A percentile compares a stretch with the other conserved stretches of the same genome.
phyloP scores from a whole-genome alignment of 1,140 invertebrate genomes.

The Listronotus oregonensis region DNA sequence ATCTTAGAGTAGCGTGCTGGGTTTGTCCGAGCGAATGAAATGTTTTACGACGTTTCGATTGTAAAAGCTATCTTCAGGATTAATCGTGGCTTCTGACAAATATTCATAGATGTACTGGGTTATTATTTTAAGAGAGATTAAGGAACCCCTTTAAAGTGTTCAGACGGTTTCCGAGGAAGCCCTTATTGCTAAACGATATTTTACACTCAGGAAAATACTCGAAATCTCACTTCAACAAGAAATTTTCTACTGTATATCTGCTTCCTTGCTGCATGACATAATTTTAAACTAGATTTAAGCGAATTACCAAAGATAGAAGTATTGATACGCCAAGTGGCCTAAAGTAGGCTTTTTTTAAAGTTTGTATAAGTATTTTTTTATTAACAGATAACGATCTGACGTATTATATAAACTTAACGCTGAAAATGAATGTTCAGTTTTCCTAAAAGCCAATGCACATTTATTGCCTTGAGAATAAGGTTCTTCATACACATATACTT shows the following conservation, averaged over 20 bases:
- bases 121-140: background rate
- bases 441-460: too few relatives aligned
- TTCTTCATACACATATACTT: too few relatives aligned
- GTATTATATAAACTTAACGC: slow-evolving; percentile 1
- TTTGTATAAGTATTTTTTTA: slow-evolving; percentile 34
- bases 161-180: slow-evolving; percentile 6
- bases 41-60: too few relatives aligned
- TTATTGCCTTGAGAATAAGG: too few relatives aligned
- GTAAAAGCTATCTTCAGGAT: too few relatives aligned
- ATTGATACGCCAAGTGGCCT: slow-evolving; percentile 10
- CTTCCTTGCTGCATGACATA: slow-evolving; percentile 18
- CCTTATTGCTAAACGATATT: background rate
- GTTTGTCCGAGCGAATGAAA: too few relatives aligned
- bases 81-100: background rate
- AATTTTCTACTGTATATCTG: slow-evolving; percentile 1
- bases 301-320: slow-evolving; percentile 50
- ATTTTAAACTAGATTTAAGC: slow-evolving; percentile 40
- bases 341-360: background rate
- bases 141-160: slow-evolving; percentile 9
- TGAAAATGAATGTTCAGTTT: too few relatives aligned
- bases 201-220: too few relatives aligned
- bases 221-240: background rate
- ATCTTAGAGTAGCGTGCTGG: too few relatives aligned
- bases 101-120: too few relatives aligned
- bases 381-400: slow-evolving; percentile 15